Percentiles rank a stretch among this genome's conserved stretches.
Evolutionary conservation across 2,797 vertebrate genomes (phyloP).

Genomic region (Girardinus metallicus): DNA sequence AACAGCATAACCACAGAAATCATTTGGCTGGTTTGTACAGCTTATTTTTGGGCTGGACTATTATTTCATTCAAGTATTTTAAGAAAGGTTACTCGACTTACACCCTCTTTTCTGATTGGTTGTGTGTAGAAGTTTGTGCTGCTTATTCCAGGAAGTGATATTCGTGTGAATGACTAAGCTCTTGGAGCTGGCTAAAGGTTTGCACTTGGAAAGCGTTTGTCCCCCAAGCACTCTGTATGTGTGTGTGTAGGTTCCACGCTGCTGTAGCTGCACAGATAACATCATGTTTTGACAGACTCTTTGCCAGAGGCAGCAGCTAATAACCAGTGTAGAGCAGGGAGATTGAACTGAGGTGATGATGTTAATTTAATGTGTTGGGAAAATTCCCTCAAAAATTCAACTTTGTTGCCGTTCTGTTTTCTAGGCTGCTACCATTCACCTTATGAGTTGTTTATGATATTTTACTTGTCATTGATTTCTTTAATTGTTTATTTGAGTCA

Average conservation of each 20-base stretch:
- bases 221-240: constrained; percentile 10
- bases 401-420: background rate
- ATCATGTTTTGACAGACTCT: constrained; percentile 6
- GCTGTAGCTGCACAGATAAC: constrained; percentile 1
- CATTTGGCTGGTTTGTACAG: background rate
- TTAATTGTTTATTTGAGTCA: background rate
- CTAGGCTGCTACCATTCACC: background rate
- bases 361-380: constrained; percentile 8
- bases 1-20: background rate
- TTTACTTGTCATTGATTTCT: background rate
- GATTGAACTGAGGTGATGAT: background rate
- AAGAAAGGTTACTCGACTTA: background rate
- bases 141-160: constrained; percentile 9
- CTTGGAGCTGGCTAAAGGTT: constrained; percentile 24
- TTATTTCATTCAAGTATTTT: constrained; percentile 4
- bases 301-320: background rate
- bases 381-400: constrained; percentile 10
- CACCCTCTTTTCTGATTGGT: background rate
- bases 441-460: constrained; percentile 1
- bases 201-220: constrained; percentile 25
- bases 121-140: background rate
- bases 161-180: constrained; percentile 29
- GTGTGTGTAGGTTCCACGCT: constrained; percentile 5
- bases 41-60: background rate
- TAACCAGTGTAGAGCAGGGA: background rate